Evolutionary conservation across 2,888 invertebrate genomes (phyloP).

Genomic region (Cheilosia variabilis): DNA sequence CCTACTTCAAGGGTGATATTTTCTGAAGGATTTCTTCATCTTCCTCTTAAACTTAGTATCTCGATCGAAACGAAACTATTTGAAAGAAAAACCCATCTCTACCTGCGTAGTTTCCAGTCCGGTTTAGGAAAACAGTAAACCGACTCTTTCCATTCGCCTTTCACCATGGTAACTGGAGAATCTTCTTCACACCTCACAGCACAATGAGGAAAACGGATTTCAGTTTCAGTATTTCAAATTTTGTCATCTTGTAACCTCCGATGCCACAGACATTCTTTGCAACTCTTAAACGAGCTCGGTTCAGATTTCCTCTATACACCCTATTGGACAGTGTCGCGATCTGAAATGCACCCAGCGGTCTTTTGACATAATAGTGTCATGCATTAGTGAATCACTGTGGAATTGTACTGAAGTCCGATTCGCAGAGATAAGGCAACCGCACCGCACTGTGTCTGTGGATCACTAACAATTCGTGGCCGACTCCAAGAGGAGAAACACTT

Average conservation of each 20-base stretch:
- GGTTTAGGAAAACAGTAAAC: slow-evolving; percentile 42
- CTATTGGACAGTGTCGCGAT: slow-evolving; percentile 13
- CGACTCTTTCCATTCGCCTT: slow-evolving; percentile 60
- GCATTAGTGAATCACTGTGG: slow-evolving; percentile 47
- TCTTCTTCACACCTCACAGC: slow-evolving; percentile 62
- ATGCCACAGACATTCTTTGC: slow-evolving; percentile 13
- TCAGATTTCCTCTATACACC: slow-evolving; percentile 43
- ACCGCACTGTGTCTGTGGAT: slow-evolving; percentile 30
- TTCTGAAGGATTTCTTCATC: no score
- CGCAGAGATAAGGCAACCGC: slow-evolving; percentile 27
- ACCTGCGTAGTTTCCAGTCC: slow-evolving; percentile 15
- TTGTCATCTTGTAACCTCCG: slow-evolving; percentile 59
- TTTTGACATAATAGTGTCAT: slow-evolving; percentile 60
- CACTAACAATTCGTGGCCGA: slow-evolving; percentile 19
- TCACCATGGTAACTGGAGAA: slow-evolving; percentile 67
- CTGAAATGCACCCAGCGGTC: slow-evolving; percentile 2
- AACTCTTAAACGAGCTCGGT: slow-evolving; percentile 14
- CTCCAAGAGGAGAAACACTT: slow-evolving; percentile 35
- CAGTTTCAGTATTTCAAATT: slow-evolving; percentile 61
- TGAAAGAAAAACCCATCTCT: slow-evolving; percentile 1
- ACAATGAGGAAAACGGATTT: slow-evolving; percentile 71
- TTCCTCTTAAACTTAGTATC: no score
- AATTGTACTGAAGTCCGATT: slow-evolving; percentile 49
- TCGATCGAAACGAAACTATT: not conserved
- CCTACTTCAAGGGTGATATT: no score